These are phyloP conservation scores for Sinodicranocentrus sp. DNA, from an alignment of 2,888 invertebrate species.

Conservation along the genomic window DNA sequence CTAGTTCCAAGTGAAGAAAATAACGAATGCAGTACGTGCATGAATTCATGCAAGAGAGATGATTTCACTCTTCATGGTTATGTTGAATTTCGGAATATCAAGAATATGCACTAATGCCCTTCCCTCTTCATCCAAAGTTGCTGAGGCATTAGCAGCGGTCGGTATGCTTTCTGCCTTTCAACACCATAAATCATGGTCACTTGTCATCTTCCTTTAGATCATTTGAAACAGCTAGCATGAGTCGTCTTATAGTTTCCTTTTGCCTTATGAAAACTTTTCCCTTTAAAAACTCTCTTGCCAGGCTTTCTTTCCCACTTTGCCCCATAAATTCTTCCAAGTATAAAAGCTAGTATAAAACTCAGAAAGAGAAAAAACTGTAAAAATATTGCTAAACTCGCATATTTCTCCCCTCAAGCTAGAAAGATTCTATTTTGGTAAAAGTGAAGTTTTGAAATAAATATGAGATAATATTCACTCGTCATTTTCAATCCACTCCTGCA, in stretches of 20 bases:
- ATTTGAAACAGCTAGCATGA: conserved; percentile 29
- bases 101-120: neutral
- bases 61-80: conserved; percentile 20
- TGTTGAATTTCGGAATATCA: neutral
- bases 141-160: conserved; percentile 12
- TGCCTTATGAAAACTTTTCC: conserved; percentile 5
- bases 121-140: too few relatives aligned
- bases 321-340: conserved; percentile 19
- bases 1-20: too few relatives aligned
- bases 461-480: conserved; percentile 24
- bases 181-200: conserved; percentile 67
- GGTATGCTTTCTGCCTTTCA: conserved; percentile 64
- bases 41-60: conserved; percentile 10
- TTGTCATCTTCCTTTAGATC: conserved; percentile 68
- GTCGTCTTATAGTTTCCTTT: conserved; percentile 9
- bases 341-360: too few relatives aligned
- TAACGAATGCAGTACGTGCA: too few relatives aligned
- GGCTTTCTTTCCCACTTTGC: conserved; percentile 11
- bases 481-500: conserved; percentile 61
- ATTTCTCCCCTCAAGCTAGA: too few relatives aligned
- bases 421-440: too few relatives aligned
- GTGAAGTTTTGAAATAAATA: neutral
- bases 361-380: too few relatives aligned
- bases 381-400: neutral
- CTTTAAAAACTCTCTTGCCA: neutral